Percentiles rank a stretch among this genome's conserved stretches.
Evolutionary conservation across 2,888 invertebrate genomes (phyloP).

Genomic region (Heterodera filipjevi): DNA sequence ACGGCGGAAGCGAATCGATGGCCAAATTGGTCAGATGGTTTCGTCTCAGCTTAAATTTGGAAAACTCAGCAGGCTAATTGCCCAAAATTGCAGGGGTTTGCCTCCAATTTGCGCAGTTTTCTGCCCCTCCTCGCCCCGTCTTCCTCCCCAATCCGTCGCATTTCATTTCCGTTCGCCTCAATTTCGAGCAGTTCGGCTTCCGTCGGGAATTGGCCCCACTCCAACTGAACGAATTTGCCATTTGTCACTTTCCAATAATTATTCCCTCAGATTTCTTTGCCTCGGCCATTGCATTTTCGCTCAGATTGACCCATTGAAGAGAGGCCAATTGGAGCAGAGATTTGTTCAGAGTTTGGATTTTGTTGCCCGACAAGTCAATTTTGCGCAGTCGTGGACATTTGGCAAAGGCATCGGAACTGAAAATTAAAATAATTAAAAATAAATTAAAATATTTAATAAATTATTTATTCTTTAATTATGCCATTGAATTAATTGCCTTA

Average conservation of each 20-base stretch:
- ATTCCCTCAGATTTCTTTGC: not conserved
- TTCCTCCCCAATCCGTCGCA: not conserved
- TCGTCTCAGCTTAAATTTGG: constrained; percentile 32
- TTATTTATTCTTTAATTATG: not conserved
- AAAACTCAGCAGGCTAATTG: not conserved
- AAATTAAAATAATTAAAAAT: not conserved
- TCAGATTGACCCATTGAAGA: constrained; percentile 72
- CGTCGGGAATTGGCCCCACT: constrained; percentile 47
- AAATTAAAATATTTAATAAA: not conserved
- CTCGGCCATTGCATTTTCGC: constrained; percentile 38
- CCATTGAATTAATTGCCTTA: not conserved
- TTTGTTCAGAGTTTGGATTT: constrained; percentile 73
- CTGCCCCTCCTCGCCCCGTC: not conserved
- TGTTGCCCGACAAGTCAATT: constrained; percentile 53
- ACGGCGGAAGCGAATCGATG: constrained; percentile 30
- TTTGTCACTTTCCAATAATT: not conserved
- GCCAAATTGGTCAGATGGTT: constrained; percentile 28
- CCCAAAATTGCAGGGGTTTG: not conserved
- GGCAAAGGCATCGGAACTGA: constrained; percentile 54
- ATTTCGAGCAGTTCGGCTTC: constrained; percentile 34
- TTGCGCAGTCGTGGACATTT: constrained; percentile 52
- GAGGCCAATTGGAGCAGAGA: constrained; percentile 83
- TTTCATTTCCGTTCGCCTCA: not conserved
- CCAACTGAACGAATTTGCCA: constrained; percentile 21
- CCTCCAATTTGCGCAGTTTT: constrained; percentile 32